Evolutionary conservation across 1,140 invertebrate species (phyloP).

Genomic region (Sycobia sp.): DNA sequence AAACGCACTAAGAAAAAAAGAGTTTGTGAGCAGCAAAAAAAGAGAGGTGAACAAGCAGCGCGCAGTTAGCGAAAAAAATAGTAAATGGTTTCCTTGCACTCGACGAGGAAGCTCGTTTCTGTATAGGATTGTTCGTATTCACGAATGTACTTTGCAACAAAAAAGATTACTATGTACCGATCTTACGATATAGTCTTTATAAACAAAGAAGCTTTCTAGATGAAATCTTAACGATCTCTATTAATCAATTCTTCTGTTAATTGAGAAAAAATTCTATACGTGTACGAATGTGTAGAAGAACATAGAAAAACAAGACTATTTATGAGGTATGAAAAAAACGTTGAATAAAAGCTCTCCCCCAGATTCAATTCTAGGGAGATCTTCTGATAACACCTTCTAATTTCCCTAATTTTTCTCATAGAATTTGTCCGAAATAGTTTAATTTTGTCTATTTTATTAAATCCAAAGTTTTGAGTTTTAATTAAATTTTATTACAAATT

Average conservation of each 20-base stretch:
- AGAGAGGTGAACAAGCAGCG: not conserved
- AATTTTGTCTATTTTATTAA: too few species aligned
- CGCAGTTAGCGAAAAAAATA: not conserved
- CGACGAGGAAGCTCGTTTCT: slow-evolving; percentile 10
- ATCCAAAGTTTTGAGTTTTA: too few species aligned
- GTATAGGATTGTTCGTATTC: not conserved
- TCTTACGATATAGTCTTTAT: slow-evolving; percentile 2
- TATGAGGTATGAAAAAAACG: too few species aligned
- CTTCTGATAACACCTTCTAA: too few species aligned
- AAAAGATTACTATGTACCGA: not conserved
- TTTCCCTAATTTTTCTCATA: too few species aligned
- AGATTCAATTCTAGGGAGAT: too few species aligned
- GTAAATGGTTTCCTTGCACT: slow-evolving; percentile 7
- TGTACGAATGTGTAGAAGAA: too few species aligned
- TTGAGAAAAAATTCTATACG: too few species aligned
- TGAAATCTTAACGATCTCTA: not conserved
- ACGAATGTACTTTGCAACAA: not conserved
- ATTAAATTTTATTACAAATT: too few species aligned
- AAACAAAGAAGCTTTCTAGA: not conserved
- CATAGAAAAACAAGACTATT: too few species aligned
- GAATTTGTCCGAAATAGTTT: too few species aligned
- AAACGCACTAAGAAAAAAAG: slow-evolving; percentile 18
- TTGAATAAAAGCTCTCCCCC: too few species aligned
- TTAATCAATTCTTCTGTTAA: not conserved
- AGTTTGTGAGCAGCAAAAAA: slow-evolving; percentile 18